phyloP scores from a whole-genome alignment of 2,113 vertebrate species.

The Oncorhynchus keta region DNA sequence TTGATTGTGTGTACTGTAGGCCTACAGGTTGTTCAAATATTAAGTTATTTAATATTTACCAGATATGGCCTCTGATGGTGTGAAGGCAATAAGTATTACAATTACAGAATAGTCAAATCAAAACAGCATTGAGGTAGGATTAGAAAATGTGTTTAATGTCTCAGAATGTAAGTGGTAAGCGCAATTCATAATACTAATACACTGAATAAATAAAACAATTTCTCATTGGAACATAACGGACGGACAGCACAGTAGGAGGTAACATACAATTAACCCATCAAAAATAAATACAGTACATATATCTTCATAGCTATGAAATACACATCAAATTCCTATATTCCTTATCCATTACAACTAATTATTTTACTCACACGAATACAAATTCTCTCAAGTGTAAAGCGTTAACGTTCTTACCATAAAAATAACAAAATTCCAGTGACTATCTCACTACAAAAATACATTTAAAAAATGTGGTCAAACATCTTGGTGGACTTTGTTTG shows the following conservation, averaged over 20 bases:
- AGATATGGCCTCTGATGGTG: background rate
- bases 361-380: constrained; percentile 59
- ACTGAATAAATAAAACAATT: constrained; percentile 71
- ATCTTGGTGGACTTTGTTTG: constrained; percentile 49
- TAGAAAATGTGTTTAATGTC: constrained; percentile 61
- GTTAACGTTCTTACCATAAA: constrained; percentile 37
- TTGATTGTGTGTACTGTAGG: no score
- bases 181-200: constrained; percentile 38
- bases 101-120: background rate
- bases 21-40: background rate
- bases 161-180: constrained; percentile 53
- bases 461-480: constrained; percentile 43
- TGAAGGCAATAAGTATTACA: background rate
- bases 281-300: constrained; percentile 69
- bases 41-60: background rate
- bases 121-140: constrained; percentile 27
- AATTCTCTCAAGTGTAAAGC: constrained; percentile 72
- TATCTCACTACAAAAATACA: constrained; percentile 49
- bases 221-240: constrained; percentile 41
- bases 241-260: constrained; percentile 46
- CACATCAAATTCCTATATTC: constrained; percentile 44
- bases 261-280: constrained; percentile 48
- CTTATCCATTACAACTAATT: constrained; percentile 56
- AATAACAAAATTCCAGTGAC: constrained; percentile 35
- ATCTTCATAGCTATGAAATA: constrained; percentile 55